Evolutionary conservation across 2,888 invertebrate species (phyloP).

Genomic region (Allolobophora icterica): DNA sequence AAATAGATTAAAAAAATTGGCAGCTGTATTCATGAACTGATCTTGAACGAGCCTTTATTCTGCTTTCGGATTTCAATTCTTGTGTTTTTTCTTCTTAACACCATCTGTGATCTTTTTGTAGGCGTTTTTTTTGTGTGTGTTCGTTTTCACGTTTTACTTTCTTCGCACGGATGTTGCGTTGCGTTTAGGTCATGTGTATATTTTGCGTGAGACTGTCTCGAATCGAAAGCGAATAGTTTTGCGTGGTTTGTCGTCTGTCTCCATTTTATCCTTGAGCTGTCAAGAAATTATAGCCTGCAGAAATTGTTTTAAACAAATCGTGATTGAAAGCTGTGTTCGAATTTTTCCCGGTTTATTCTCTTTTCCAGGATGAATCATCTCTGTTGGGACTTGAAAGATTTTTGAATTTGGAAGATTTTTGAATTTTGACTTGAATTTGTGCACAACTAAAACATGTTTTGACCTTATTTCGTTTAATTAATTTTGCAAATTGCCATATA

Average conservation of each 20-base stretch:
- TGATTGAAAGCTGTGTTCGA: constrained; percentile 14
- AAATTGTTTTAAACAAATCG: neutral
- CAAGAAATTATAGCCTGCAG: neutral
- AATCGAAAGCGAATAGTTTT: neutral
- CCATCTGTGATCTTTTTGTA: constrained; percentile 17
- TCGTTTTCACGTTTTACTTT: neutral
- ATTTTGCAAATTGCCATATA: neutral
- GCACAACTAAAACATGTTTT: neutral
- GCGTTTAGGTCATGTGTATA: neutral
- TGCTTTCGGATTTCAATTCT: neutral
- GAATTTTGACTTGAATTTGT: constrained; percentile 14
- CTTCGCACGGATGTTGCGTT: neutral
- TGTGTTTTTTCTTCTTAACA: neutral
- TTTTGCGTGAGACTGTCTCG: constrained; percentile 10
- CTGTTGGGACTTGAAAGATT: neutral
- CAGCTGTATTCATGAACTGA: neutral
- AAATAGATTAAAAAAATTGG: neutral
- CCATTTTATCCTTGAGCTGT: neutral
- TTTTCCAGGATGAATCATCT: neutral
- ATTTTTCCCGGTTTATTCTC: neutral
- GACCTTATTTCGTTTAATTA: neutral
- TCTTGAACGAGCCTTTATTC: neutral
- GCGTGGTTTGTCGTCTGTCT: neutral
- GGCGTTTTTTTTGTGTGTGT: neutral
- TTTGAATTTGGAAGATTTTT: neutral